Evolutionary conservation across 2,888 invertebrate species (phyloP), one percentile per base, ranked within the genome.

Genomic region (Plebejus anna): DNA sequence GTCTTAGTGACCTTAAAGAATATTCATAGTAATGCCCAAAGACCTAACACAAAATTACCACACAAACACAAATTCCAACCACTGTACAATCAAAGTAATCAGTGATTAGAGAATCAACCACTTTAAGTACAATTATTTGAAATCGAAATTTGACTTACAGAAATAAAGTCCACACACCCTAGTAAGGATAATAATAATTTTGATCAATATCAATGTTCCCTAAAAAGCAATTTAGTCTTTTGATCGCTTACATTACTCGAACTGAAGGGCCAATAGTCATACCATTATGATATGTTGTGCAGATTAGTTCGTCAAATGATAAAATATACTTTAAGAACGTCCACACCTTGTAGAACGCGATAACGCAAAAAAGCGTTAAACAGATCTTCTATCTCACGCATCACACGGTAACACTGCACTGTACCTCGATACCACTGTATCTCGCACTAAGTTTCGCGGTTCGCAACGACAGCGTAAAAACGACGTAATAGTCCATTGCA

Each of bases 241-340:
- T 32, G 7, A 55, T 51, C 55, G 55, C 51, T 73, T 51, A 73
- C 28, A 73, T 51, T 13, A 55, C 73, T 55, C 42, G n/a, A 28
- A 55, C 28, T n/a, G 42, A 51, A 71, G 76, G 70, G 59, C 76
- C 71, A 28, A 57, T 76, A 38, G 70, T 76, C 42, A 86, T 87
- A 85, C 86, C 85, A 84, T 86, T 83, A 82, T 87, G 88, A 88
- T 89, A 87, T 88, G 89, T 88, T 84, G 81, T 84, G 82, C 80
- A 80, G 81, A 81, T 66, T 79, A 70, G 76, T 75, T 78, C 76
- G 79, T 79, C 79, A 76, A 79, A 77, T 51, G 75, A 76, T 79
- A 70, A 77, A 76, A 79, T 71, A 42, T 42, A 13, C 66, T 32
- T 32, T 36, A 61, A 61, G 9, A 59, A 59, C 59, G 22, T 61